phyloP scores from a whole-genome alignment of 2,797 vertebrate species.

The Sebastes iracundus region DNA sequence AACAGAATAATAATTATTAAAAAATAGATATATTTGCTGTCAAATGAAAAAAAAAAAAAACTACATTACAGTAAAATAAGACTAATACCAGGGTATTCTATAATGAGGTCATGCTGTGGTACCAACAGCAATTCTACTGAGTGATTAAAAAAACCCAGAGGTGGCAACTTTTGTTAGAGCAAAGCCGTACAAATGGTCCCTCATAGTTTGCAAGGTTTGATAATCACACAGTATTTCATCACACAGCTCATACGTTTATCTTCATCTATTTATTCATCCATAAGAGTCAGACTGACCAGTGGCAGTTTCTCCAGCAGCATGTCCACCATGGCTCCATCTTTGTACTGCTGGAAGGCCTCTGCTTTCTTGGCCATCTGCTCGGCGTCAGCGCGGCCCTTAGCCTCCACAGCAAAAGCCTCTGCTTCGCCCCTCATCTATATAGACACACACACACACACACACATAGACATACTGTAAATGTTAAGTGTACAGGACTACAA shows the following conservation, averaged over 20 bases:
- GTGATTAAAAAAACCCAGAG: not conserved
- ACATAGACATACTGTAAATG: not conserved
- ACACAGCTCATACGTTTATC: not conserved
- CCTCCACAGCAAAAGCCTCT: constrained; percentile 88
- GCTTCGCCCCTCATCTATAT: constrained; percentile 89
- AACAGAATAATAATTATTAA: accelerated
- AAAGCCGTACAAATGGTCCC: not conserved
- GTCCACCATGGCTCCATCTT: constrained; percentile 93
- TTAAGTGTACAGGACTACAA: not conserved
- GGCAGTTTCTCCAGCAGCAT: constrained; percentile 95
- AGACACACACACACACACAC: not conserved
- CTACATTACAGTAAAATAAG: too few relatives aligned
- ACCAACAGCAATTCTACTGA: not conserved
- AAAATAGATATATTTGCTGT: too few relatives aligned
- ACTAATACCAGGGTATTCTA: too few relatives aligned
- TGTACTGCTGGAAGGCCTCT: constrained; percentile 90
- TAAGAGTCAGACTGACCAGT: constrained; percentile 78
- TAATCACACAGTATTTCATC: not conserved
- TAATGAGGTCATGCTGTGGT: not conserved
- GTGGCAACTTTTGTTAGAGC: not conserved
- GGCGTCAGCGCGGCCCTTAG: constrained; percentile 90
- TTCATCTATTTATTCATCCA: not conserved
- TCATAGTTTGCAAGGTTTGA: not conserved
- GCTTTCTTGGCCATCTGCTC: constrained; percentile 95
- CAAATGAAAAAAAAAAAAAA: too few relatives aligned